A percentile compares a stretch with the other conserved stretches of the same genome.
phyloP scores from a whole-genome alignment of 2,888 invertebrate species.

The Phrixothrix hirtus region DNA sequence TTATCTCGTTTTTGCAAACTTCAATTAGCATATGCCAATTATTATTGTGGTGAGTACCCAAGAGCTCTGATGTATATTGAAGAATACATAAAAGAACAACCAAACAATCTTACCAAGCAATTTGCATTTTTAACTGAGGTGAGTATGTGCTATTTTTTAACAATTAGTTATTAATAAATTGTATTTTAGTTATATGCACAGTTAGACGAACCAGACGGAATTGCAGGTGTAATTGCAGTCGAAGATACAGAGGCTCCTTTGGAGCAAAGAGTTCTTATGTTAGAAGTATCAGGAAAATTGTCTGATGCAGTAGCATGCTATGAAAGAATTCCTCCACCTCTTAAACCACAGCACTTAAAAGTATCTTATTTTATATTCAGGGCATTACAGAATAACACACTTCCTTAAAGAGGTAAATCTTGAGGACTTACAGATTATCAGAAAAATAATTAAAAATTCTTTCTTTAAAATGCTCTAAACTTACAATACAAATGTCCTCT shows the following conservation, averaged over 20 bases:
- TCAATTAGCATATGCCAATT: conserved; percentile 72
- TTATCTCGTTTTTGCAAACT: conserved; percentile 58
- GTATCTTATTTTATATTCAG: too few species aligned
- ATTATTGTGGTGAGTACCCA: conserved; percentile 73
- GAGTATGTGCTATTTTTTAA: conserved; percentile 33
- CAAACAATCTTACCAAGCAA: conserved; percentile 62
- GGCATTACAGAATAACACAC: too few species aligned
- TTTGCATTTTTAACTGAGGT: conserved; percentile 66
- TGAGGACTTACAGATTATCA: too few species aligned
- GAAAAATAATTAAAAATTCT: too few species aligned
- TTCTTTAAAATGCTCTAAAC: too few species aligned
- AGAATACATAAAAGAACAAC: conserved; percentile 66
- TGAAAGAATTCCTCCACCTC: conserved; percentile 70
- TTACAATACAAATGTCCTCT: too few species aligned
- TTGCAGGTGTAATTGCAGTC: conserved; percentile 77
- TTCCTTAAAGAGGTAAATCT: too few species aligned
- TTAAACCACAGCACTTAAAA: conserved; percentile 56
- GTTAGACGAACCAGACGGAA: conserved; percentile 88
- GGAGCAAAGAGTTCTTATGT: conserved; percentile 80
- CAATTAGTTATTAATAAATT: not conserved
- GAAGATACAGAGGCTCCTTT: conserved; percentile 76
- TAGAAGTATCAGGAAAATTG: conserved; percentile 80
- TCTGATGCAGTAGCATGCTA: conserved; percentile 88
- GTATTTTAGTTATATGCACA: conserved; percentile 74
- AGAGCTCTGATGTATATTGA: conserved; percentile 77